These are phyloP conservation scores for Saxicola maurus DNA, from an alignment of 2,797 vertebrate species.

Conservation along the genomic window DNA sequence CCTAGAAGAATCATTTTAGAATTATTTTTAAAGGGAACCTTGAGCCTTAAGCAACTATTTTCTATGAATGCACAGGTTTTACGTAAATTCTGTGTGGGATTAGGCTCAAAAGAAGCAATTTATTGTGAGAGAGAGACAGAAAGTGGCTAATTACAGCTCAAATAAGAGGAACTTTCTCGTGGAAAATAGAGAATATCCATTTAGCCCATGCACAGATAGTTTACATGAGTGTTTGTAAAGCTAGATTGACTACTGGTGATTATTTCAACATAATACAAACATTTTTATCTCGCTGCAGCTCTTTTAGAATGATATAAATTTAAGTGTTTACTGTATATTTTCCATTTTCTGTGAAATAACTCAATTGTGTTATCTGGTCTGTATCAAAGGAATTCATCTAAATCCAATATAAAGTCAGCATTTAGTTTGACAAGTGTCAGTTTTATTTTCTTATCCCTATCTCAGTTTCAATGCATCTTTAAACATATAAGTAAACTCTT, in stretches of 20 bases:
- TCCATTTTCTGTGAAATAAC: neutral
- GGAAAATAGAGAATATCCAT: neutral
- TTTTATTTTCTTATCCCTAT: slow-evolving; percentile 23
- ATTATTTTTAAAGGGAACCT: neutral
- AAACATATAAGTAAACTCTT: neutral
- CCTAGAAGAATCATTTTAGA: neutral
- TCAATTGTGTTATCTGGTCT: neutral
- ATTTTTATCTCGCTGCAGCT: fast-evolving
- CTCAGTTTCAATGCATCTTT: neutral
- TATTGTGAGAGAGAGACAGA: neutral
- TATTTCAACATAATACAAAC: neutral
- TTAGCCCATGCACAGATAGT: neutral
- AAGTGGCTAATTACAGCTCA: neutral
- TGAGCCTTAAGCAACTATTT: neutral
- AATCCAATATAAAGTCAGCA: slow-evolving; percentile 16
- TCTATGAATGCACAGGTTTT: neutral
- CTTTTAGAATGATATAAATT: neutral
- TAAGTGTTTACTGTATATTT: neutral
- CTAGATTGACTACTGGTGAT: neutral
- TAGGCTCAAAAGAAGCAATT: neutral
- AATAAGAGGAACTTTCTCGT: neutral
- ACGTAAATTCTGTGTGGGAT: neutral
- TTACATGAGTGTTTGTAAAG: neutral
- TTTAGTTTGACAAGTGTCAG: slow-evolving; percentile 14
- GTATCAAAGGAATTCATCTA: neutral